Base-by-base conservation (phyloP, 1,140 invertebrate species). In the Diplogasteroides magnus region DNA sequence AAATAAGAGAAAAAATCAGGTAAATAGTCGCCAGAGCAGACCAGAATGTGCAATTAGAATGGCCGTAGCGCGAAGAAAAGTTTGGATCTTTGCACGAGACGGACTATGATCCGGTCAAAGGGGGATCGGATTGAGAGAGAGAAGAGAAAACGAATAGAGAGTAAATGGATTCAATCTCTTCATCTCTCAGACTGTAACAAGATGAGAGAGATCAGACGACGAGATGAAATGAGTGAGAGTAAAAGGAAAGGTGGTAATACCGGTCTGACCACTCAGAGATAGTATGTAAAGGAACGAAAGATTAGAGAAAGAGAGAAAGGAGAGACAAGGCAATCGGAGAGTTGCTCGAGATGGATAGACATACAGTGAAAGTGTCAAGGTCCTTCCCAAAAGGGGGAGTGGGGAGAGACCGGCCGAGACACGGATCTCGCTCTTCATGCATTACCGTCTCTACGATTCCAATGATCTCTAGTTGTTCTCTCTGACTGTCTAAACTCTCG, bases 241-340 rank as follows among this genome's bases (percentile, higher is more conserved):
- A n/a, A 64, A 14, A 23, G 62, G 27, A 26, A 32, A 31, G 26
- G 32, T 25, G 65, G 59, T 58, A 57, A 59, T 56, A 31, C 32
- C 55, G 57, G 57, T 60, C 32, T 14, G 64, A 59, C 37, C 37
- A 19, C 15, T 58, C 26, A 29, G 28, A 67, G 65, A n/a, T n/a
- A n/a, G n/a, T n/a, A n/a, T n/a, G n/a, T n/a, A n/a, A n/a, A n/a
- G n/a, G n/a, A n/a, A n/a, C n/a, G n/a, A n/a, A n/a, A n/a, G n/a
- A n/a, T n/a, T n/a, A n/a, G n/a, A 60, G 59, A 58, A 31, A 56
- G 65, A 60, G 57, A 67, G 65, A 60, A 37, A 67, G 57, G 65
- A 57, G 57, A 23, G 28, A 15, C 27, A 29, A 31, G 28, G 29
- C 48, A n/a, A n/a, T n/a, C n/a, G n/a, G n/a, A n/a, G n/a, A n/a